Evolutionary conservation across 2,888 invertebrate species (phyloP).

Genomic region (Nipponacmea schrenckii): DNA sequence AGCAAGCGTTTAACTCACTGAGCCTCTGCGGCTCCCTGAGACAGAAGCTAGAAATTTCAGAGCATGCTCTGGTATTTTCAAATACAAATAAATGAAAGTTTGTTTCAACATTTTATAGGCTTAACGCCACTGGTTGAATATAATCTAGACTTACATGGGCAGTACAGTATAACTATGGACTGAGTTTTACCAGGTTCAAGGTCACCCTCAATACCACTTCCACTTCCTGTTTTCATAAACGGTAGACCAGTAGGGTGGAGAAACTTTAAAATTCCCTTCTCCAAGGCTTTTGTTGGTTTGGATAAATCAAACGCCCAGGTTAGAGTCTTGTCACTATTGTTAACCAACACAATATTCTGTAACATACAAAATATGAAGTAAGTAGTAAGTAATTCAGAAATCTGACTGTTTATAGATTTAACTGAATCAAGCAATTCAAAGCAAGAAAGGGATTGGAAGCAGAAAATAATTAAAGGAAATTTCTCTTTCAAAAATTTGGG

Average conservation of each 20-base stretch:
- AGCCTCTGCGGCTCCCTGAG: no score
- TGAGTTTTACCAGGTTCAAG: conserved; percentile 61
- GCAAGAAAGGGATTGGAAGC: neutral
- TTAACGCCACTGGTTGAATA: neutral
- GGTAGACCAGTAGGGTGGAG: conserved; percentile 61
- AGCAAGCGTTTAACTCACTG: no score
- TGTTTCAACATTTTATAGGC: no score
- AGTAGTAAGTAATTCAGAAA: neutral
- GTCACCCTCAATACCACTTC: conserved; percentile 56
- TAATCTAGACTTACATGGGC: conserved; percentile 56
- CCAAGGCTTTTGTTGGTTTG: conserved; percentile 46
- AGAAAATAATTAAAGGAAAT: neutral
- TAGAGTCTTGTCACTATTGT: conserved; percentile 58
- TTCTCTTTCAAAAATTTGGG: neutral
- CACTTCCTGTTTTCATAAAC: conserved; percentile 48
- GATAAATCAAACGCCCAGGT: conserved; percentile 63
- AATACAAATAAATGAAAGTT: no score
- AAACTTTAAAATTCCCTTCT: conserved; percentile 63
- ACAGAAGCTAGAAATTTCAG: no score
- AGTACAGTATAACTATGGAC: conserved; percentile 59
- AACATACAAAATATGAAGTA: conserved; percentile 16
- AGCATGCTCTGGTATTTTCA: no score
- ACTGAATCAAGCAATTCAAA: neutral
- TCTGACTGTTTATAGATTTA: no score
- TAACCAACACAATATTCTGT: conserved; percentile 59